Evolutionary conservation across 2,888 invertebrate genomes (phyloP).

Genomic region (Caenorhabditis wallacei): DNA sequence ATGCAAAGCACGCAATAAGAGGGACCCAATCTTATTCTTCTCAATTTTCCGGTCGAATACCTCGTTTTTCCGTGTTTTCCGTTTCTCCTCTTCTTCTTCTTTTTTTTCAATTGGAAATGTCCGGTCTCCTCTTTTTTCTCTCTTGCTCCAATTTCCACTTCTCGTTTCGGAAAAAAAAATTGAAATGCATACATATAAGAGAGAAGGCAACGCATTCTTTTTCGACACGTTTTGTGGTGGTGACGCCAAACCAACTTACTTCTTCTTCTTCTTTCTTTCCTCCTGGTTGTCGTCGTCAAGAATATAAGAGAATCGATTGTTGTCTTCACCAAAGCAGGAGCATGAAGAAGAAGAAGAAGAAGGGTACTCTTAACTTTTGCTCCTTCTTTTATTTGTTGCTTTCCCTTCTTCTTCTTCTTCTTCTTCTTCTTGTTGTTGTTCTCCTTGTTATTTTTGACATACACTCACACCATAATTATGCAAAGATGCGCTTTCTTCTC

Average conservation of each 20-base stretch:
- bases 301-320: constrained; percentile 52
- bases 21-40: constrained; percentile 13
- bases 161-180: constrained; percentile 37
- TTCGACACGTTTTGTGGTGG: constrained; percentile 21
- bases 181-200: constrained; percentile 45
- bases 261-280: constrained; percentile 2
- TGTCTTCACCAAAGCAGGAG: constrained; percentile 13
- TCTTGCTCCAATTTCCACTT: constrained; percentile 53
- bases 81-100: constrained; percentile 29
- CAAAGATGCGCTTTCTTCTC: constrained; percentile 51
- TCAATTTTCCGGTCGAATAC: constrained; percentile 52
- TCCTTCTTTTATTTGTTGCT: constrained; percentile 10
- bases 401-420: not conserved
- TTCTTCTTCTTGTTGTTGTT: constrained; percentile 6
- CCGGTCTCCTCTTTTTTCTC: constrained; percentile 17
- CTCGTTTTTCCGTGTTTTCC: constrained; percentile 18
- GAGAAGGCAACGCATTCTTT: constrained; percentile 11
- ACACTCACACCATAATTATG: constrained; percentile 54
- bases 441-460: constrained; percentile 42
- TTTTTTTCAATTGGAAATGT: constrained; percentile 47
- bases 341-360: not conserved
- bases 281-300: constrained; percentile 22
- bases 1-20: not conserved
- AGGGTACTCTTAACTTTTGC: constrained; percentile 48
- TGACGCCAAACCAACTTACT: constrained; percentile 6